Evolutionary conservation across 2,797 vertebrate species (phyloP), one percentile per base, ranked within the genome.

Genomic region (Neoniphon sammara): DNA sequence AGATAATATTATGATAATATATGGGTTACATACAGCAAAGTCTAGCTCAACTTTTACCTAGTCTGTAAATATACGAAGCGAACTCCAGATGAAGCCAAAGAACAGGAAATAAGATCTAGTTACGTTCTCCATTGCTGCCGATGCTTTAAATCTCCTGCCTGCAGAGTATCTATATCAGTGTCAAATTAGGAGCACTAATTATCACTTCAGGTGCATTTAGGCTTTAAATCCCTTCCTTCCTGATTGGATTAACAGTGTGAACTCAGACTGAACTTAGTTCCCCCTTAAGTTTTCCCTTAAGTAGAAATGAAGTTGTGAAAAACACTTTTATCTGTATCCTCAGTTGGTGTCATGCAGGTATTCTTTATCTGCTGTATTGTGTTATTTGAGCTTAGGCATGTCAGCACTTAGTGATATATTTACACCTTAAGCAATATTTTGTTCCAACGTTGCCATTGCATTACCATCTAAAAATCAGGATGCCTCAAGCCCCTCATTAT

Each of bases 241-340:
- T 56, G 59, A 72, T 57, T 66, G 76, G 81, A 82, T 82, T 77
- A 75, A 66, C 53, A 39, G 36, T 8, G 14, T 55, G 70, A 80
- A 77, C 82, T 42, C 39, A 42, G 39, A 42, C 2, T 42, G 11
- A 42, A 42, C 75, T 39, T 42, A n/a, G 11, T 47, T n/a, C 7
- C 20, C 17, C 49, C 12, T 54, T 14, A 66, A 50, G 15, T 65
- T 72, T 58, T 1, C 60, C 46, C 52, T 30, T 42, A 42, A 42
- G 11, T 42, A 12, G 11, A 42, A 11, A 3, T 42, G 39, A 42
- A 42, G 39, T 42, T 42, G 39, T 2, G 39, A 58, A n/a, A 56
- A 11, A 21, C 30, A 31, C 2, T 15, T 9, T 23, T 23, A 42
- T 42, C 11, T 39, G 8, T 11, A 15, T 23, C 20, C 11, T 21